Percentiles rank a stretch among this genome's conserved stretches.
Evolutionary conservation across 2,113 vertebrate species (phyloP).

Genomic region (Proteles cristata): DNA sequence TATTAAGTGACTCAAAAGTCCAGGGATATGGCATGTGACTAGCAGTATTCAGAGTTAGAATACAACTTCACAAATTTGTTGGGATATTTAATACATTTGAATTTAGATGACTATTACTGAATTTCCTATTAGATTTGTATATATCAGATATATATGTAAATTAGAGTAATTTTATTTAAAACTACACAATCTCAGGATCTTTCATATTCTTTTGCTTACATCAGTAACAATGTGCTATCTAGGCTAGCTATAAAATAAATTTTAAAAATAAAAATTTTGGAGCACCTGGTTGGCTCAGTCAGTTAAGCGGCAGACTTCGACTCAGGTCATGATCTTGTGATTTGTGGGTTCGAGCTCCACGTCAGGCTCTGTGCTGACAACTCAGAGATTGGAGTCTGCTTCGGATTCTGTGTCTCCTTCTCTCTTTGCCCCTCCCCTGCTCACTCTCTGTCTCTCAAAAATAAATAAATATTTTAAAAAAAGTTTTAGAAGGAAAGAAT

Average conservation of each 20-base stretch:
- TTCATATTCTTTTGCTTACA: background rate
- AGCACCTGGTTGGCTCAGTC: no score
- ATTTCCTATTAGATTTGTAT: background rate
- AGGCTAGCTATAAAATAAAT: background rate
- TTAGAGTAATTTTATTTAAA: background rate
- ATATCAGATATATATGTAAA: background rate
- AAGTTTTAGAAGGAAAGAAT: background rate
- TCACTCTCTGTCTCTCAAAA: no score
- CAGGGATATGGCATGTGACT: background rate
- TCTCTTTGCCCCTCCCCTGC: no score
- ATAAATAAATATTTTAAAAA: background rate
- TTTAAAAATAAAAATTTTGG: background rate
- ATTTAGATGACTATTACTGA: background rate
- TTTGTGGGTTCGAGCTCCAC: no score
- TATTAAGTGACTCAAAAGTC: background rate
- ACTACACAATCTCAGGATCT: background rate
- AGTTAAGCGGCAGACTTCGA: no score
- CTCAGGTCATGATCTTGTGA: no score
- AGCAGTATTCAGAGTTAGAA: background rate
- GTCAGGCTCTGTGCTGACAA: no score
- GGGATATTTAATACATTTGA: background rate
- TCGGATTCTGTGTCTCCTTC: no score
- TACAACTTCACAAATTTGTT: background rate
- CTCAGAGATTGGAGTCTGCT: no score
- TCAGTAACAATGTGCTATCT: background rate